Evolutionary conservation across 2,888 invertebrate species (phyloP), one percentile per base, ranked within the genome.

Genomic region (Leuctra nigra): DNA sequence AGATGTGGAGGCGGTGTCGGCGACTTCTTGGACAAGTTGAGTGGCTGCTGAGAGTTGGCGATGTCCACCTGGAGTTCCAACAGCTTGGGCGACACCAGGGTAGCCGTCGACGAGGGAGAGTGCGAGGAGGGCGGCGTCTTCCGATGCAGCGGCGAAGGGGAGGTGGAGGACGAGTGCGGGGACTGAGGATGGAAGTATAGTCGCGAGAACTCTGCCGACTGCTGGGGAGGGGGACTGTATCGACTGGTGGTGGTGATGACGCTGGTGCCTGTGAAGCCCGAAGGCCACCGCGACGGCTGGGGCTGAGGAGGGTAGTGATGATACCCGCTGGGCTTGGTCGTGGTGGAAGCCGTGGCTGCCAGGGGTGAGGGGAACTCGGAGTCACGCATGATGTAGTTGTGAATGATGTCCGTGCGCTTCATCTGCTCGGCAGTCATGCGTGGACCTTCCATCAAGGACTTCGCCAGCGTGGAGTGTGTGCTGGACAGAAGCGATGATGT

Each of bases 391-490:
- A 94, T 90, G 73, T 90, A 91, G 71, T 87, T 91, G 74, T 92
- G 92, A 69, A 94, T 91, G 68, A 92, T 87, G 73, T 94, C 93
- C 33, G 91, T 90, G 68, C 91, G 85, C 72, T 92, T 91, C 74
- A 91, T 81, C 75, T 92, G 91, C 73, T 93, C 93, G 53, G 91
- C 89, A 41, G 91, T 92, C 90, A 92, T 91, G 65, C 91, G 81
- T 6, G 93, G 92, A n/a, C 91, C 91, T 69, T 91, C 92, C 87
- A 91, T 91, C 62, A 94, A 74, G 59, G 91, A 89, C 70, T 89
- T 89, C 64, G 93, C 92, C 62, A 94, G 75, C 66, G 91, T 93
- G 36, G 91, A 91, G 75, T 91, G 91, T 59, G 90, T 91, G 67
- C 88, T 88, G 63, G 90, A 90, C 56, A 91, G 75, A 46, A 87